Conservation (phyloP, 1,140 invertebrate species). For the Drosophila setifemur region DNA sequence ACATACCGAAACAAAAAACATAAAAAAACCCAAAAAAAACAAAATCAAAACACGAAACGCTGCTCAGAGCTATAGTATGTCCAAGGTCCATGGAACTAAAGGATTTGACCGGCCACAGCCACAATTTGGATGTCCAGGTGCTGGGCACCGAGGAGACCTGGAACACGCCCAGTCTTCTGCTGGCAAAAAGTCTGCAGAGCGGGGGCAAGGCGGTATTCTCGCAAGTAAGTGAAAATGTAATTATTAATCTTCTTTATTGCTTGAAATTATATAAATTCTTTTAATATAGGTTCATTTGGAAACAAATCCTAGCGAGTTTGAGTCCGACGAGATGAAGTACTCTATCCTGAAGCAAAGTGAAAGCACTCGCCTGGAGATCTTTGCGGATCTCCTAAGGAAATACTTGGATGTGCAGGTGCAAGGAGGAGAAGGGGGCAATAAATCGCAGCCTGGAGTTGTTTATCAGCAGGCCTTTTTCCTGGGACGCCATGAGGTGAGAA, state of each 20-base stretch:
- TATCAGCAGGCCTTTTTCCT: constrained; percentile 89
- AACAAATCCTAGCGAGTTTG: constrained; percentile 85
- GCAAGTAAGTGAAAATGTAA: constrained; percentile 84
- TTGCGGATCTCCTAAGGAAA: constrained; percentile 88
- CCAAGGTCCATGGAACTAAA: constrained; percentile 84
- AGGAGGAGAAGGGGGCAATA: background rate
- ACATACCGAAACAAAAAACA: constrained; percentile 38
- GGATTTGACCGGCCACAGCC: constrained; percentile 86
- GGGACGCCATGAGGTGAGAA: constrained; percentile 88
- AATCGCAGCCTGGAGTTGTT: constrained; percentile 46
- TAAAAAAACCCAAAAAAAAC: constrained; percentile 39
- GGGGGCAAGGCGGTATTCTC: constrained; percentile 91
- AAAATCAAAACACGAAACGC: constrained; percentile 56
- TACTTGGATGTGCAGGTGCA: constrained; percentile 88
- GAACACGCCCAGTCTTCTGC: constrained; percentile 91
- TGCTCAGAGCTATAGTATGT: constrained; percentile 82
- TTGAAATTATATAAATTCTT: background rate
- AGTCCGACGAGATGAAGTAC: constrained; percentile 86
- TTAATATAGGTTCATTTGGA: constrained; percentile 86
- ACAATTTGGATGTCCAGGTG: constrained; percentile 89
- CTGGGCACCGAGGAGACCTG: constrained; percentile 92
- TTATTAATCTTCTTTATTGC: constrained; percentile 34
- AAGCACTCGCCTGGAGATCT: constrained; percentile 88
- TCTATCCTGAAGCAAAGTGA: constrained; percentile 86
- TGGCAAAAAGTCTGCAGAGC: constrained; percentile 86